phyloP scores from a whole-genome alignment of 2,113 vertebrate genomes.

The Scortum barcoo region DNA sequence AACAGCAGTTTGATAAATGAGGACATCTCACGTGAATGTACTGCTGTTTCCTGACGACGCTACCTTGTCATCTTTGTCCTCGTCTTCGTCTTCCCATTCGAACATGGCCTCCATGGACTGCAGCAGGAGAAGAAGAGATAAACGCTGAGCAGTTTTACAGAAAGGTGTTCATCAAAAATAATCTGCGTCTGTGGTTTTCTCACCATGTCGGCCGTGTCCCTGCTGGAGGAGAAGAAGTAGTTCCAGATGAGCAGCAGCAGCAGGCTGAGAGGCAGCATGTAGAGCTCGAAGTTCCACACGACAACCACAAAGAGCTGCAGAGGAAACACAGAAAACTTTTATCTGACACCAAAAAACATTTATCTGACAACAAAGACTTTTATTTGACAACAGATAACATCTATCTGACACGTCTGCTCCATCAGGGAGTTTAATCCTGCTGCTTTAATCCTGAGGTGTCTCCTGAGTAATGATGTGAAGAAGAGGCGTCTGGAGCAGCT shows the following conservation, averaged over 20 bases:
- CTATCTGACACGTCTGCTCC: no score
- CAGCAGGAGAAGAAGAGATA: background rate
- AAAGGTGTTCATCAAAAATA: fast-evolving
- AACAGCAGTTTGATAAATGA: background rate
- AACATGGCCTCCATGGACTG: constrained; percentile 75
- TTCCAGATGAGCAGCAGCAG: constrained; percentile 92
- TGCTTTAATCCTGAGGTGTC: no score
- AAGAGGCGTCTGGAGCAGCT: no score
- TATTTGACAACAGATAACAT: no score
- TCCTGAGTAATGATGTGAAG: no score
- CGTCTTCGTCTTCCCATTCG: constrained; percentile 77
- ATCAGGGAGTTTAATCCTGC: no score
- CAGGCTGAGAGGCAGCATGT: constrained; percentile 92
- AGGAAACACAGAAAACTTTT: background rate
- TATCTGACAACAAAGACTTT: no score
- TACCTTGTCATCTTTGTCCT: constrained; percentile 78
- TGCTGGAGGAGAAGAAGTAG: constrained; percentile 88
- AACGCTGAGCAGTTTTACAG: background rate
- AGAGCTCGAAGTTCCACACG: constrained; percentile 97
- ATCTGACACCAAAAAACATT: no score
- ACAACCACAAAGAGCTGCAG: constrained; percentile 91
- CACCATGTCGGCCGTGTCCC: constrained; percentile 88
- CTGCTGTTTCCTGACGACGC: background rate
- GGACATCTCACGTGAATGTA: background rate
- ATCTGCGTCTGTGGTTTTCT: constrained; percentile 73